Evolutionary conservation across 2,888 invertebrate genomes (phyloP), one percentile per base, ranked within the genome.

Genomic region (Tenthredo livida): DNA sequence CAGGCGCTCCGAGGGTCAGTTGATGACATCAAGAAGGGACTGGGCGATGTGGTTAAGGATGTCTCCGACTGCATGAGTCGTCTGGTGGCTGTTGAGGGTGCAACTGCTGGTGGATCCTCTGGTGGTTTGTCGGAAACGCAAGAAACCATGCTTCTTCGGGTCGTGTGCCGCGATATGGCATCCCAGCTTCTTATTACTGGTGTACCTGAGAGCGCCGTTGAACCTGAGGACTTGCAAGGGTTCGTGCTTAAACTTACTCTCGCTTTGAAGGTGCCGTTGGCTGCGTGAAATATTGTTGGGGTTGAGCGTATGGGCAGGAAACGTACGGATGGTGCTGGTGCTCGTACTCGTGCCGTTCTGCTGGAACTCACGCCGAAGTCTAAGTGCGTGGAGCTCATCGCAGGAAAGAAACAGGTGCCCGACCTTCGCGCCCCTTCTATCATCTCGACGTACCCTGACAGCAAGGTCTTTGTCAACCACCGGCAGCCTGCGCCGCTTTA

Each of bases 91-190:
- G 21, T 61, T 7, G 61, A 61, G 61, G 61, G 25, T 12, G 25
- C 21, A 1, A 15, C 21, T 21, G 61, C 61, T 9, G 25, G 9
- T 9, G 61, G 21, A 12, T 72, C 72, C 1, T 17, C 72, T 21
- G 40, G 72, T 9, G 37, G 29, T 7, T 1, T 72, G n/a, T 37
- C 72, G 12, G 17, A n/a, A 17, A 10, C 72, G 10, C 12, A 72
- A 2, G 37, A 72, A 29, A 12, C 37, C 9, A 33, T 29, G 17
- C 33, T 72, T 7, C 72, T 72, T 10, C 37, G 6, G 6, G 33
- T 72, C 5, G 72, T 40, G 37, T 72, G 37, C n/a, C 25, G n/a
- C 37, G 72, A 72, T 17, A 40, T 72, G 40, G 72, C 72, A 37
- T 29, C 33, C 10, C 72, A 72, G 40, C 25, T 72, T 9, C 15